These are phyloP conservation scores for Amazona vittata DNA, from an alignment of 2,113 vertebrate genomes.

Conservation along the genomic window DNA sequence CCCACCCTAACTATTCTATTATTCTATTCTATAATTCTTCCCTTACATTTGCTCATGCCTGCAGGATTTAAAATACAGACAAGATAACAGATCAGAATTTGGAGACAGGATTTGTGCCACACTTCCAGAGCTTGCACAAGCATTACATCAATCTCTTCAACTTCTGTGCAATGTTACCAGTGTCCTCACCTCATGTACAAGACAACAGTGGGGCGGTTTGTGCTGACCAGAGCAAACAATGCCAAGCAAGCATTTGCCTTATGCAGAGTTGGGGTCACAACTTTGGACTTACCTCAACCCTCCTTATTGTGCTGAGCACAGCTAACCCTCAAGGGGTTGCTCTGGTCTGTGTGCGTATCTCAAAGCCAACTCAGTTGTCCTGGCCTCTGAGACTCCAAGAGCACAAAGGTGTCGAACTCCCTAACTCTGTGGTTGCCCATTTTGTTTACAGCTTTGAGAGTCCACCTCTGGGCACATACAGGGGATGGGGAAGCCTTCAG, in stretches of 20 bases:
- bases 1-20: no score
- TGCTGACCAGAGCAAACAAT: background rate
- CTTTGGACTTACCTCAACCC: background rate
- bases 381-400: background rate
- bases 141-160: background rate
- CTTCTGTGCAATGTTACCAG: background rate
- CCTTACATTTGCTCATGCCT: background rate
- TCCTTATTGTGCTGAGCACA: background rate
- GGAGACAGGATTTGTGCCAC: background rate
- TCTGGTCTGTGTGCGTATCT: background rate
- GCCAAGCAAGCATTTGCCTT: background rate
- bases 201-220: rapidly evolving
- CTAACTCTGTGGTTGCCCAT: background rate
- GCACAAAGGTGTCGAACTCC: background rate
- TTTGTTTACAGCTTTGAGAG: background rate
- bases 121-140: background rate
- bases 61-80: background rate
- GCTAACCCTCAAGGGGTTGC: background rate
- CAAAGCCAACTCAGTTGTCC: background rate
- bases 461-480: rapidly evolving
- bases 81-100: background rate
- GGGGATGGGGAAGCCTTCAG: background rate
- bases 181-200: background rate
- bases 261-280: background rate
- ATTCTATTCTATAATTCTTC: background rate